Evolutionary conservation across 2,888 invertebrate species (phyloP).

Genomic region (Aphidoletes aphidimyza): DNA sequence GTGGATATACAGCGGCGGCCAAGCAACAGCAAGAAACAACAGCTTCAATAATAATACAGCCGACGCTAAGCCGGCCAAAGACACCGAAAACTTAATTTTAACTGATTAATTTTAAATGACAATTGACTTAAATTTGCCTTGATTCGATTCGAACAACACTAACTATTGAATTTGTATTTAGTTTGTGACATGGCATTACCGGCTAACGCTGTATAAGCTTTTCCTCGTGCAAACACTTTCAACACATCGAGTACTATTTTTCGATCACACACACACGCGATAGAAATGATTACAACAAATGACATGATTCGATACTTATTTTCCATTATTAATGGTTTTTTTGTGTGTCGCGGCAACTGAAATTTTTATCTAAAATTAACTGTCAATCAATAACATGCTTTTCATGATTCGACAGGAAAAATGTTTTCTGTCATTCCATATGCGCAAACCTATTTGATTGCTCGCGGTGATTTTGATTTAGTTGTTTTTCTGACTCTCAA

Average conservation of each 20-base stretch:
- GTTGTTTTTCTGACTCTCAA: neutral
- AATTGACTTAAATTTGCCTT: constrained; percentile 30
- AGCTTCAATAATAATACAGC: too few species aligned
- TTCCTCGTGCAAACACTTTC: too few species aligned
- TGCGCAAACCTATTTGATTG: neutral
- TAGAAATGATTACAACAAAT: too few species aligned
- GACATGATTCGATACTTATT: too few species aligned
- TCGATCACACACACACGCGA: too few species aligned
- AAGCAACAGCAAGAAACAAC: neutral
- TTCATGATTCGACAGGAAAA: constrained; percentile 6
- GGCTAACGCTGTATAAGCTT: too few species aligned
- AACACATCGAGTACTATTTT: too few species aligned
- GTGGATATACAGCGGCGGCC: neutral
- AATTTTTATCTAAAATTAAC: constrained; percentile 8
- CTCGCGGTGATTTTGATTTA: neutral
- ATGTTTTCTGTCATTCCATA: neutral
- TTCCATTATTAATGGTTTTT: neutral
- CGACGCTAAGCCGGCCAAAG: constrained; percentile 18
- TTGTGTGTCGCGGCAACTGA: neutral
- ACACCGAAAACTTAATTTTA: constrained; percentile 30
- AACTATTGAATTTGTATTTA: too few species aligned
- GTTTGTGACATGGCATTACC: too few species aligned
- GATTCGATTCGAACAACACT: neutral
- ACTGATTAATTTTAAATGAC: constrained; percentile 18
- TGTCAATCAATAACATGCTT: neutral